These are phyloP conservation scores for Catharus bicknelli DNA, from an alignment of 2,113 vertebrate genomes.

Conservation along the genomic window DNA sequence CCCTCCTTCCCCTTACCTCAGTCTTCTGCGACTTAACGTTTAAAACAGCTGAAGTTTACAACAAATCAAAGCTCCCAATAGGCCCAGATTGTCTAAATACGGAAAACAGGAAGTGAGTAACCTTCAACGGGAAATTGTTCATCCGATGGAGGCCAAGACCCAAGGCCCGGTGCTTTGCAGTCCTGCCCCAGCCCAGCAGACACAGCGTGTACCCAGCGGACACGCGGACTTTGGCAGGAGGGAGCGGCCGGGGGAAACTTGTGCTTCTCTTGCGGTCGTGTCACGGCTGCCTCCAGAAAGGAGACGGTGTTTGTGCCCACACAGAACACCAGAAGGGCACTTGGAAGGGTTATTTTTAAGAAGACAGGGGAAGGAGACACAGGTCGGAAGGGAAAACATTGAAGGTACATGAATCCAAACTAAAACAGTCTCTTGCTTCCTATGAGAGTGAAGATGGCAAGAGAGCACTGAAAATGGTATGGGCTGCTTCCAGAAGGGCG, in stretches of 20 bases:
- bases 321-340: neutral
- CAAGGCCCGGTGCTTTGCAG: slow-evolving; percentile 9
- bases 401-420: neutral
- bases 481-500: slow-evolving; percentile 33
- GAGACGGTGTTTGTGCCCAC: neutral
- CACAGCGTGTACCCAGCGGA: neutral
- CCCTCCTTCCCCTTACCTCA: neutral
- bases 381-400: neutral
- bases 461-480: neutral
- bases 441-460: neutral
- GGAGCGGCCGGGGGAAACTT: neutral
- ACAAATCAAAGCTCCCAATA: slow-evolving; percentile 72
- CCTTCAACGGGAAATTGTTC: slow-evolving; percentile 87
- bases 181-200: slow-evolving; percentile 33
- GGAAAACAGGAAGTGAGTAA: slow-evolving; percentile 86
- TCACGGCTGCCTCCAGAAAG: accelerated
- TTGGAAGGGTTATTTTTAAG: neutral
- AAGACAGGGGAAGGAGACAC: neutral
- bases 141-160: slow-evolving; percentile 76
- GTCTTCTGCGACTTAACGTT: slow-evolving; percentile 44
- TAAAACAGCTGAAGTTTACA: slow-evolving; percentile 74
- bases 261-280: neutral
- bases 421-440: neutral
- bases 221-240: accelerated
- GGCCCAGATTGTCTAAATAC: slow-evolving; percentile 72